Conservation (phyloP, 2,113 vertebrate species). For the Phylloscopus whistleri region DNA sequence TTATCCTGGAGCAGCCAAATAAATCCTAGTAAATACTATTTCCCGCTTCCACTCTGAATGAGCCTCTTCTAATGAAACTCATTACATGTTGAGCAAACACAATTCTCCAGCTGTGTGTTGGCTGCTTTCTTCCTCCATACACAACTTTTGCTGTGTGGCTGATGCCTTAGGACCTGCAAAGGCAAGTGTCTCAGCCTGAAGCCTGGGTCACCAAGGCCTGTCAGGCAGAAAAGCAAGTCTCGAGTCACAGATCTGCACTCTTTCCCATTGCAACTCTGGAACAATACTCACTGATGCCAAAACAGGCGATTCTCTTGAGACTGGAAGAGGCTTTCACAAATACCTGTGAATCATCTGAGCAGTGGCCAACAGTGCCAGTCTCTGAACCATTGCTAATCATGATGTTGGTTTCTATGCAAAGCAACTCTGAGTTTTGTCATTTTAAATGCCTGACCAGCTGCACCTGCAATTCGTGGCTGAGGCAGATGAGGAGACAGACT, state of each 20-base stretch:
- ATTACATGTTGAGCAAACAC: not conserved
- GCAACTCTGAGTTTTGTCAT: not conserved
- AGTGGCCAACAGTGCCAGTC: not conserved
- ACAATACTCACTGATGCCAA: not conserved
- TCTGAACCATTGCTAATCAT: not conserved
- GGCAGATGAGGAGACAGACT: not conserved
- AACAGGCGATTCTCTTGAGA: not conserved
- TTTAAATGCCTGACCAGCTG: not conserved
- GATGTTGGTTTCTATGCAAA: not conserved
- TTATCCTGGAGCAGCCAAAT: not conserved
- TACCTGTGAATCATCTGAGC: not conserved
- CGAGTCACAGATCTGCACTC: not conserved
- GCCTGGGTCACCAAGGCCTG: not conserved
- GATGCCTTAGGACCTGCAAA: not conserved
- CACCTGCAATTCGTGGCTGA: not conserved
- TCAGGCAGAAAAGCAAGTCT: not conserved
- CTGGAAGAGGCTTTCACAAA: not conserved
- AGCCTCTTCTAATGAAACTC: not conserved
- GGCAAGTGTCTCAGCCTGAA: not conserved
- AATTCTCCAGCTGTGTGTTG: not conserved
- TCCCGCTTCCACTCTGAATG: not conserved
- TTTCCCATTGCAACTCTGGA: accelerated
- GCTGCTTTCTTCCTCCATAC: not conserved
- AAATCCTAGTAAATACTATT: not conserved
- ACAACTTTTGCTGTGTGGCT: not conserved